These are phyloP conservation scores for Lagria hirta DNA, from an alignment of 2,888 invertebrate genomes.

Conservation along the genomic window DNA sequence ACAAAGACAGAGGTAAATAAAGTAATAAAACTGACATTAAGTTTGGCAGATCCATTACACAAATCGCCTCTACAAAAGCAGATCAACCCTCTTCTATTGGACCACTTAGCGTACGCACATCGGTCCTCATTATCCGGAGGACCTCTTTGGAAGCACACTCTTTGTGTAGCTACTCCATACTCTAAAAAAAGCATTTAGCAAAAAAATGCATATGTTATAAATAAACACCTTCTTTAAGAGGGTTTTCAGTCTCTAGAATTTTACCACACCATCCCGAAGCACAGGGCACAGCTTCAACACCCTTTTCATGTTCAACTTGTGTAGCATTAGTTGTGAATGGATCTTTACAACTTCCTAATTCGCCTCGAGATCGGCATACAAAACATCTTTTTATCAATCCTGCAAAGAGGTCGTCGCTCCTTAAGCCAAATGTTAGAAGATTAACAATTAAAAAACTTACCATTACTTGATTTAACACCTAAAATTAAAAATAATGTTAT, in stretches of 20 bases:
- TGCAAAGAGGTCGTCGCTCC: slow-evolving; percentile 54
- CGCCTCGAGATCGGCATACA: slow-evolving; percentile 83
- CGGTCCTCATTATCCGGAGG: slow-evolving; percentile 88
- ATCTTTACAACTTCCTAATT: slow-evolving; percentile 86
- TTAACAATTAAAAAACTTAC: slow-evolving; percentile 9
- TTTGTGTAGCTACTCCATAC: slow-evolving; percentile 83
- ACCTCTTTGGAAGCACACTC: slow-evolving; percentile 83
- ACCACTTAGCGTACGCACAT: slow-evolving; percentile 83
- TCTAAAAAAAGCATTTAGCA: slow-evolving; percentile 59
- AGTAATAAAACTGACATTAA: slow-evolving; percentile 27
- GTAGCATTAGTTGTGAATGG: slow-evolving; percentile 80
- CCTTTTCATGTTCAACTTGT: slow-evolving; percentile 68
- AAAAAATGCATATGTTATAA: slow-evolving; percentile 5
- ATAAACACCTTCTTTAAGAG: slow-evolving; percentile 73
- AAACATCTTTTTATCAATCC: slow-evolving; percentile 76
- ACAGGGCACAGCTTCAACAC: slow-evolving; percentile 77
- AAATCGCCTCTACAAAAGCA: slow-evolving; percentile 90
- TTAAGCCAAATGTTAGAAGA: not conserved
- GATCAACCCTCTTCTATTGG: slow-evolving; percentile 82
- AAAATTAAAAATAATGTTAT: slow-evolving; percentile 8
- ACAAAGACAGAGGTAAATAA: too few species aligned
- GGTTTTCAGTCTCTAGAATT: slow-evolving; percentile 77
- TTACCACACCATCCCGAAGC: slow-evolving; percentile 94
- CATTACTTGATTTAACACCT: slow-evolving; percentile 6
- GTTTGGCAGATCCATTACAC: slow-evolving; percentile 62